These are phyloP conservation scores for Petrocephalus sullivani DNA, from an alignment of 2,797 vertebrate genomes.

Conservation along the genomic window DNA sequence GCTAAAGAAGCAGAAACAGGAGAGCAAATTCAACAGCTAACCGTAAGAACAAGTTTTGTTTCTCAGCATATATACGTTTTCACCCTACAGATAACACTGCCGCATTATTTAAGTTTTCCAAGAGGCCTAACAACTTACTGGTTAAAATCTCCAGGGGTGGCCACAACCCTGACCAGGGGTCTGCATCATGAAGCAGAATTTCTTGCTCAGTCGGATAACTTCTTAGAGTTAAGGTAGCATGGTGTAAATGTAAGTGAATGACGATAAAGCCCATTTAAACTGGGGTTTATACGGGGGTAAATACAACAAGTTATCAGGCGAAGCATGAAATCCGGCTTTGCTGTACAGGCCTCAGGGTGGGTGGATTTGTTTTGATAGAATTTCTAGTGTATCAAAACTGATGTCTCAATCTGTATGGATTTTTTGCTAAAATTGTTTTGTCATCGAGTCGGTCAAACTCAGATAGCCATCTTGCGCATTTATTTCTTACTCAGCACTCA, in stretches of 20 bases:
- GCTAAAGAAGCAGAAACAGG: conserved; percentile 1
- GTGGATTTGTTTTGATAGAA: not conserved
- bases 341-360: not conserved
- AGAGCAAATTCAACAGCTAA: conserved; percentile 25
- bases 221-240: not conserved
- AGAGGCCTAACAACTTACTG: not conserved
- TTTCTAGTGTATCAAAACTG: not conserved
- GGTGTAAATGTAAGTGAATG: not conserved
- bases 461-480: not conserved
- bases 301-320: not conserved
- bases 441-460: not conserved
- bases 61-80: not conserved
- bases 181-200: not conserved
- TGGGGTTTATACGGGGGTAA: not conserved
- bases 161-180: not conserved
- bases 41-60: conserved; percentile 29
- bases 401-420: not conserved
- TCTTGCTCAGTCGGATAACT: not conserved
- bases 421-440: not conserved
- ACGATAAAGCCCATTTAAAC: not conserved
- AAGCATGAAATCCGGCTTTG: not conserved
- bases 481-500: not conserved
- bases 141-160: not conserved
- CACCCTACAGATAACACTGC: not conserved
- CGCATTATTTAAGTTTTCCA: not conserved